These are phyloP conservation scores for Cephus spinipes DNA, from an alignment of 2,888 invertebrate genomes.

Conservation along the genomic window DNA sequence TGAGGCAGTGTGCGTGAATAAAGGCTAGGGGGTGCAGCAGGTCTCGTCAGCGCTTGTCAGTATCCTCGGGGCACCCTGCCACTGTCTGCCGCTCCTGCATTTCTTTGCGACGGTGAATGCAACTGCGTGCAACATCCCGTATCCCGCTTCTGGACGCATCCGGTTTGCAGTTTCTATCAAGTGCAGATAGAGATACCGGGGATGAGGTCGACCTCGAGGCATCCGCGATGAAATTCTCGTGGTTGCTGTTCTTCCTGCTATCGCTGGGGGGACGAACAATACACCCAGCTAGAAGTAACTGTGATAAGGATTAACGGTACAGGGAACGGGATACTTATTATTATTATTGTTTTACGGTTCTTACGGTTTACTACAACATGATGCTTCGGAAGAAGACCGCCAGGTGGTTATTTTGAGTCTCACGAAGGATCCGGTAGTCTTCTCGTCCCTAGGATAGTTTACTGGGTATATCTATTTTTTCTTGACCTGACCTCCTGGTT, in stretches of 20 bases:
- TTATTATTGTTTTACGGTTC: background rate
- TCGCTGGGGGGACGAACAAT: background rate
- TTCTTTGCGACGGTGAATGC: background rate
- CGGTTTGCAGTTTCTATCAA: background rate
- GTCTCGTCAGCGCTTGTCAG: background rate
- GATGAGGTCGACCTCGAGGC: background rate
- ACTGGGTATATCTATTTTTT: background rate
- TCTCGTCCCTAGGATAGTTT: background rate
- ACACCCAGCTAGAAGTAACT: background rate
- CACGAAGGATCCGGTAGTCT: background rate
- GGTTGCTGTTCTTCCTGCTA: background rate
- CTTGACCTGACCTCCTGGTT: background rate
- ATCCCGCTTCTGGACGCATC: background rate
- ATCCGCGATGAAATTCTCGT: background rate
- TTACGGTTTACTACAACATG: no score
- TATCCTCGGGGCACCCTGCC: slow-evolving; percentile 1
- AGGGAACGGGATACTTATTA: background rate
- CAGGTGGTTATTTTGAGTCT: background rate
- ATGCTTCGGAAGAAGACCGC: no score
- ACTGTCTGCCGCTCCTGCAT: background rate
- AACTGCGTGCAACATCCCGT: background rate
- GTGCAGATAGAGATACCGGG: background rate
- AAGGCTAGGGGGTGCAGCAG: background rate
- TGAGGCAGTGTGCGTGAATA: background rate
- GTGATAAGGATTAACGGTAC: background rate